Evolutionary conservation across 2,888 invertebrate genomes (phyloP).

Genomic region (Sphaerophoria taeniata): DNA sequence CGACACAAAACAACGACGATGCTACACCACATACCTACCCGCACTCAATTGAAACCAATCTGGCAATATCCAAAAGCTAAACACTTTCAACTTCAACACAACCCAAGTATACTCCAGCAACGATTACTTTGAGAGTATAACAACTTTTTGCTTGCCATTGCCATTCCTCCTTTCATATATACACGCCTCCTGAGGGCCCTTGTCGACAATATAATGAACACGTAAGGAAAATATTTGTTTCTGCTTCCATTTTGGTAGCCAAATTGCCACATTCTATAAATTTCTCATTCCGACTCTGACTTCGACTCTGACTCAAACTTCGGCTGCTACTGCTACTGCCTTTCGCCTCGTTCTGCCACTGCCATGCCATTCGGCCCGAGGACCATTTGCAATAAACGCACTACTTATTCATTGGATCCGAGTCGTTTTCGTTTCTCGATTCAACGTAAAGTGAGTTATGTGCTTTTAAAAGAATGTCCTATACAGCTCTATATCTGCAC

Average conservation of each 20-base stretch:
- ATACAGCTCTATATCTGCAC: no score
- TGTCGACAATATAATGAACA: constrained; percentile 71
- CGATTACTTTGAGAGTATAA: constrained; percentile 26
- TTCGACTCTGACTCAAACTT: background rate
- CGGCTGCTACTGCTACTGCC: no score
- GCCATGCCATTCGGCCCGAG: constrained; percentile 43
- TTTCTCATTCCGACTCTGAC: constrained; percentile 18
- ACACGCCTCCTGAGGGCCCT: constrained; percentile 45
- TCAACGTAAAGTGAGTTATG: constrained; percentile 65
- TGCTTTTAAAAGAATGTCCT: constrained; percentile 65
- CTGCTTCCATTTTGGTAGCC: constrained; percentile 60
- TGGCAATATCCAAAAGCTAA: constrained; percentile 37
- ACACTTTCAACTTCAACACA: constrained; percentile 43
- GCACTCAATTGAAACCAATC: constrained; percentile 36
- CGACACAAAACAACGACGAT: background rate
- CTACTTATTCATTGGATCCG: constrained; percentile 67
- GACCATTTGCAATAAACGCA: constrained; percentile 71
- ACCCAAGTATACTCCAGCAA: constrained; percentile 20
- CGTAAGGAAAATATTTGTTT: constrained; percentile 69
- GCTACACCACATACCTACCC: constrained; percentile 6
- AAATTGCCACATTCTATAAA: constrained; percentile 68
- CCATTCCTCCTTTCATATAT: background rate
- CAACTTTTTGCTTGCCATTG: constrained; percentile 1
- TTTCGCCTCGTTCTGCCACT: no score
- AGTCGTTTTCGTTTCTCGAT: constrained; percentile 24